Percentiles rank a stretch among this genome's conserved stretches.
Evolutionary conservation across 2,797 vertebrate species (phyloP).

Genomic region (Danio choprae): DNA sequence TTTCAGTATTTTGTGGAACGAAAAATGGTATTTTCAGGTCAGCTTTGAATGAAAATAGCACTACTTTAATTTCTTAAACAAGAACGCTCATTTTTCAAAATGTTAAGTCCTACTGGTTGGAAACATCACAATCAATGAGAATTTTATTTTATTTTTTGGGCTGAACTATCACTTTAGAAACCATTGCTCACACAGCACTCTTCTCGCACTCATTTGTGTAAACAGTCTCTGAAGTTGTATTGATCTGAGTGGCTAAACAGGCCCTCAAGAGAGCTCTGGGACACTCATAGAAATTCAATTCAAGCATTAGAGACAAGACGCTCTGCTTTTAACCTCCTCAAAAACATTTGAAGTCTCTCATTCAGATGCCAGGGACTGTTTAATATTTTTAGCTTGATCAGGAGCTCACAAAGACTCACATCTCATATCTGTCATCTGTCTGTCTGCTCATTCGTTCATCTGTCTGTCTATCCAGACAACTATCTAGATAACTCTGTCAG

Average conservation of each 20-base stretch:
- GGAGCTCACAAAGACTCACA: too few relatives aligned
- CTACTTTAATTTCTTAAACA: neutral
- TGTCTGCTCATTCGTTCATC: neutral
- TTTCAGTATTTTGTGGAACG: neutral
- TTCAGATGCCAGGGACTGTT: neutral
- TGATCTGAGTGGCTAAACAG: constrained; percentile 10
- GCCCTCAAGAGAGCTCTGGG: constrained; percentile 4
- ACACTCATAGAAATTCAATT: constrained; percentile 8
- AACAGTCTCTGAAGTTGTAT: neutral
- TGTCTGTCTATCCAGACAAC: neutral
- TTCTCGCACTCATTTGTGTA: constrained; percentile 3
- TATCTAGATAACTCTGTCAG: neutral
- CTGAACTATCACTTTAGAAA: constrained; percentile 3
- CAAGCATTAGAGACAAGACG: neutral
- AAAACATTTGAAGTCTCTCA: neutral
- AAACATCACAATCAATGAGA: neutral
- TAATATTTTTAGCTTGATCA: neutral
- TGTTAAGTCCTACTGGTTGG: neutral
- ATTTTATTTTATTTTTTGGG: neutral
- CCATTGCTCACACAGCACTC: neutral
- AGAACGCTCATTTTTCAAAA: neutral
- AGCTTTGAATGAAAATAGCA: too few relatives aligned
- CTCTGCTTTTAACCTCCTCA: neutral
- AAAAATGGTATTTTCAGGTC: neutral
- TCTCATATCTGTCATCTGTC: neutral